Evolutionary conservation across 2,113 vertebrate genomes (phyloP), one percentile per base, ranked within the genome.

Genomic region (Gopherus flavomarginatus): DNA sequence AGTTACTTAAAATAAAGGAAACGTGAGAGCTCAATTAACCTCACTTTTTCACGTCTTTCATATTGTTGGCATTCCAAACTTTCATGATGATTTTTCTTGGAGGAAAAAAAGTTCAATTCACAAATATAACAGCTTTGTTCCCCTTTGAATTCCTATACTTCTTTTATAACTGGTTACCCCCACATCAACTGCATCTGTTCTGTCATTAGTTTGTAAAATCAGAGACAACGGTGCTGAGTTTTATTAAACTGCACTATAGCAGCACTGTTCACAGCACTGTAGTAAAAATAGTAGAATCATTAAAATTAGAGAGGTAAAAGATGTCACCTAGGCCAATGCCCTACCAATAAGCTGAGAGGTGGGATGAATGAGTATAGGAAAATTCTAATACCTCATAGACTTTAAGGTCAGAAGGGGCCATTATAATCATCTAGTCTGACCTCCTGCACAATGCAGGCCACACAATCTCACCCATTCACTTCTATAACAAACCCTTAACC

Each of bases 1-100:
- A 52, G 75, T 86, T 97, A 85, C 93, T 98, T 96, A 81, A 94
- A 96, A 91, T 90, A 88, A 93, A 95, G 78, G 85, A 95, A 91
- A 78, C 38, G 83, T 54, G 85, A 90, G 75, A 95, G 88, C 54
- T 92, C 35, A 89, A 9, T 65, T 96, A 75, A 90, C 88, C 92
- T 96, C 62, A 82, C 35, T 92, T 95, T 96, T 96, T 88, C 49
- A 49, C 69, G 35, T 42, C 75, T 93, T 96, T 81, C 22, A 57
- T 85, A 10, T 92, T 16, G 78, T 96, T 86, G 90, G 89, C 44
- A 86, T 56, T 82, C 52, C 47, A 29, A 93, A 89, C 77, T 84
- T 84, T 92, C 96, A 31, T 38, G 65, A 42, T 94, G 83, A 53
- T 79, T 85, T 94, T 87, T 90, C 8, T 88, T 93, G 57, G 5